A percentile compares a stretch with the other conserved stretches of the same genome.
Conservation (phyloP, 30 jellyfish, hydroid and myxozoan species). For the Catostylus mosaicus region DNA sequence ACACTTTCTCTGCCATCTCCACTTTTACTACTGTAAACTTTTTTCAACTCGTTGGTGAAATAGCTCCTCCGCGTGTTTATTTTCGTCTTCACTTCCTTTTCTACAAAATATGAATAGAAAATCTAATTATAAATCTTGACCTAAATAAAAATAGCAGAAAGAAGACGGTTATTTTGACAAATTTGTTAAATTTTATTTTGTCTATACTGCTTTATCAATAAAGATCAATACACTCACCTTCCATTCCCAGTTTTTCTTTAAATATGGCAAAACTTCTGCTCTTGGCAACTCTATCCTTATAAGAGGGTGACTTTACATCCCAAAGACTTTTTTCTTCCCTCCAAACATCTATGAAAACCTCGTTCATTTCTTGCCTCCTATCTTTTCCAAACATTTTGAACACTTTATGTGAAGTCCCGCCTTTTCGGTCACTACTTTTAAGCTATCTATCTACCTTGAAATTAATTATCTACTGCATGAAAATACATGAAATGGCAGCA, state of each 20-base stretch:
- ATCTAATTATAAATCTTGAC: background rate
- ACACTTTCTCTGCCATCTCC: slow-evolving; percentile 22
- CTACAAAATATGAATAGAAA: background rate
- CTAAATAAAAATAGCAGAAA: background rate
- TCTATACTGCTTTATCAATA: background rate
- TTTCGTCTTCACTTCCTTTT: background rate
- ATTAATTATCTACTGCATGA: too few species aligned
- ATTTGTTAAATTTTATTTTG: background rate
- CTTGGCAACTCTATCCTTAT: background rate
- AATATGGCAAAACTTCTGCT: background rate
- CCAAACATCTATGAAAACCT: too few species aligned
- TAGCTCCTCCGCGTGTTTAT: background rate
- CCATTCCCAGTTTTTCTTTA: background rate
- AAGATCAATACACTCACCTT: background rate
- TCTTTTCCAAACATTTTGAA: too few species aligned
- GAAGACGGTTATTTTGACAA: background rate
- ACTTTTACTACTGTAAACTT: background rate
- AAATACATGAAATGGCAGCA: too few species aligned
- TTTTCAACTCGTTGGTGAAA: background rate
- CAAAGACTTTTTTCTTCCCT: too few species aligned
- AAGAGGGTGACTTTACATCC: background rate
- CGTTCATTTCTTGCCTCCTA: too few species aligned
- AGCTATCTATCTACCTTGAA: too few species aligned
- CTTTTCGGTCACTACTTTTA: too few species aligned
- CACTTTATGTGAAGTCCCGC: too few species aligned